Evolutionary conservation across 2,113 vertebrate genomes (phyloP).

Genomic region (Esox niger): DNA sequence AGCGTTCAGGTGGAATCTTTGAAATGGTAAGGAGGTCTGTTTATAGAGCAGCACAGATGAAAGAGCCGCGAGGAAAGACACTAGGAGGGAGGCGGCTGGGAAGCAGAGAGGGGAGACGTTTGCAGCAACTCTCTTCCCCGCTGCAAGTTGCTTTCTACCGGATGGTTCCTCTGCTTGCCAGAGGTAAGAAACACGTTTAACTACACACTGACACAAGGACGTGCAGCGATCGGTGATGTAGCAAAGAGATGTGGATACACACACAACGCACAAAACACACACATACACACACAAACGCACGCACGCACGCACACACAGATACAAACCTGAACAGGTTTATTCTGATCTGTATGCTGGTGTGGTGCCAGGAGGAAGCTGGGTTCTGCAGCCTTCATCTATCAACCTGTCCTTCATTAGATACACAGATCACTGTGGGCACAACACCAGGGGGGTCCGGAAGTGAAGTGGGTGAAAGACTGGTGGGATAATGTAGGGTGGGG

Average conservation of each 20-base stretch:
- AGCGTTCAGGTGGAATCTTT: slow-evolving; percentile 53
- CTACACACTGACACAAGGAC: no score
- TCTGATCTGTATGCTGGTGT: no score
- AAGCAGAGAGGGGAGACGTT: not conserved
- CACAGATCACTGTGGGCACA: no score
- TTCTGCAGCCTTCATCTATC: no score
- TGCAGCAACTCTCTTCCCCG: not conserved
- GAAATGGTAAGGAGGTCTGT: slow-evolving; percentile 69
- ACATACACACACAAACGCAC: not conserved
- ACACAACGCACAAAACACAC: not conserved
- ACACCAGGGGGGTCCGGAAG: no score
- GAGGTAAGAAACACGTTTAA: no score
- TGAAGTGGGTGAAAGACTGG: no score
- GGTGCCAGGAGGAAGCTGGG: no score
- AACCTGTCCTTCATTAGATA: no score
- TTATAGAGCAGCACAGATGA: slow-evolving; percentile 55
- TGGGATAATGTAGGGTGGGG: no score
- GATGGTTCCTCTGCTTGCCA: not conserved
- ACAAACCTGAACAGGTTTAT: no score
- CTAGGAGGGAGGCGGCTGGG: slow-evolving; percentile 6
- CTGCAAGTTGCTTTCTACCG: not conserved
- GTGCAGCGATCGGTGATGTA: no score
- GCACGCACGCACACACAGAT: slow-evolving; percentile 10
- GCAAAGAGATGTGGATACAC: not conserved
- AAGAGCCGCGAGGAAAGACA: slow-evolving; percentile 29